phyloP scores from a whole-genome alignment of 2,888 invertebrate species.

The Sympetrum striolatum region DNA sequence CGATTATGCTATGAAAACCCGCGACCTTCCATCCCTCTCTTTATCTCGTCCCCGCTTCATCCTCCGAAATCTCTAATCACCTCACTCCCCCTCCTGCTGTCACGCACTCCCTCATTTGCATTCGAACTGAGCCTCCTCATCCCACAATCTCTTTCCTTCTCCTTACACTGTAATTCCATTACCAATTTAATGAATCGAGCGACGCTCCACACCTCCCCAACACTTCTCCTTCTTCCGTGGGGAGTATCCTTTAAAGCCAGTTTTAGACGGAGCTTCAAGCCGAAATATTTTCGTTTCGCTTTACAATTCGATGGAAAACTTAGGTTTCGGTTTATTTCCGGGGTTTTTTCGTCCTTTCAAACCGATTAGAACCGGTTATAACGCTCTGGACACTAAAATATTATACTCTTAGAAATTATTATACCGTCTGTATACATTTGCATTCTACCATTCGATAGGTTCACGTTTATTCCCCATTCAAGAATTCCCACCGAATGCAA shows the following conservation, averaged over 20 bases:
- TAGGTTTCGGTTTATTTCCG: too few relatives aligned
- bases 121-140: not conserved
- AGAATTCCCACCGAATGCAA: too few relatives aligned
- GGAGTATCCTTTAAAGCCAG: not conserved
- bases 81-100: not conserved
- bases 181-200: constrained; percentile 37
- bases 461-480: too few relatives aligned
- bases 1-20: too few relatives aligned
- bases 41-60: not conserved
- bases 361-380: too few relatives aligned
- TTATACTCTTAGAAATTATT: too few relatives aligned
- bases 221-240: not conserved
- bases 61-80: not conserved
- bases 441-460: too few relatives aligned
- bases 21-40: not conserved
- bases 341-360: too few relatives aligned
- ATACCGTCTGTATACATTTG: too few relatives aligned
- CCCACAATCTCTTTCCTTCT: not conserved
- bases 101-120: constrained; percentile 38
- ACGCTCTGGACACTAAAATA: too few relatives aligned
- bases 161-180: constrained; percentile 44
- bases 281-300: not conserved
- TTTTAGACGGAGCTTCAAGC: not conserved
- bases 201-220: not conserved
- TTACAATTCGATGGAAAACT: too few relatives aligned